These are phyloP conservation scores for Azorinus chamasolen DNA, from an alignment of 2,888 invertebrate species.

Conservation along the genomic window DNA sequence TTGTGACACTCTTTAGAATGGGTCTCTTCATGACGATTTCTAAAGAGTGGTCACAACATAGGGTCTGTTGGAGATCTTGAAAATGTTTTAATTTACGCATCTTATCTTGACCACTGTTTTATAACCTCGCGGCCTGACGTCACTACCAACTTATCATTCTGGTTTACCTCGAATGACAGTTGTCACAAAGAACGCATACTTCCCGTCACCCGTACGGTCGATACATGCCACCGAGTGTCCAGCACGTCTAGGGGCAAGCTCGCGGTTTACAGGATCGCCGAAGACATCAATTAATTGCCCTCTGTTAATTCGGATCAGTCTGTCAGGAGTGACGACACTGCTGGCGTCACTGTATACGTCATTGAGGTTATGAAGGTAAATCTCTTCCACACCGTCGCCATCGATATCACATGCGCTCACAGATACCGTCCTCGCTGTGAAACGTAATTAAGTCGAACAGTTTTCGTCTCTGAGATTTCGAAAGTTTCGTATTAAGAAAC, in stretches of 20 bases:
- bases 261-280: conserved; percentile 65
- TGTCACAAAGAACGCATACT: conserved; percentile 77
- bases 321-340: conserved; percentile 59
- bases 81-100: too few species aligned
- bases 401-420: conserved; percentile 83
- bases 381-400: conserved; percentile 83
- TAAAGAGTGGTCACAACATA: too few species aligned
- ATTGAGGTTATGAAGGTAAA: conserved; percentile 82
- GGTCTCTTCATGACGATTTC: too few species aligned
- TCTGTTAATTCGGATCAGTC: conserved; percentile 75
- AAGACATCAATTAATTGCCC: conserved; percentile 77
- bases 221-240: conserved; percentile 81
- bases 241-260: conserved; percentile 64
- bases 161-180: conserved; percentile 70
- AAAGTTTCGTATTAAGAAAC: too few species aligned
- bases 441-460: too few species aligned
- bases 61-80: too few species aligned
- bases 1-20: too few species aligned
- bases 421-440: conserved; percentile 40
- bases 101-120: too few species aligned
- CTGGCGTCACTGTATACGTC: conserved; percentile 61
- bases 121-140: too few species aligned
- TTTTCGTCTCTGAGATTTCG: too few species aligned
- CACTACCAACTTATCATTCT: too few species aligned
- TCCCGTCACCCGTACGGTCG: conserved; percentile 78